A percentile compares a stretch with the other conserved stretches of the same genome.
Conservation (phyloP, 2,113 vertebrate genomes). For the Hystrix cristata region DNA sequence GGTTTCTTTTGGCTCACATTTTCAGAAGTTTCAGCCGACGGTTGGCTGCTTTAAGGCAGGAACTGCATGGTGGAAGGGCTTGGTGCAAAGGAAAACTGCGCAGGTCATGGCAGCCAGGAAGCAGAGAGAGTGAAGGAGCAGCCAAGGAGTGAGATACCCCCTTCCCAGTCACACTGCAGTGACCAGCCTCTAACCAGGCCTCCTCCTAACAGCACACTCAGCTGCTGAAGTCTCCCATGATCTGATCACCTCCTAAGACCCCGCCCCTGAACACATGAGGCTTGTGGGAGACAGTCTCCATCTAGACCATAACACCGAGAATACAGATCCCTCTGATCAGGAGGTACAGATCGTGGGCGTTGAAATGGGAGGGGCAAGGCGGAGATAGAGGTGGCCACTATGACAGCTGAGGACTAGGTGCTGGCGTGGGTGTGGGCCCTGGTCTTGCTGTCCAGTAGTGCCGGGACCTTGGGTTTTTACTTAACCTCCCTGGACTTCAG, state of each 20-base stretch:
- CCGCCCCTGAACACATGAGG: neutral
- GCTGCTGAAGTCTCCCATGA: neutral
- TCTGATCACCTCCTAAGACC: neutral
- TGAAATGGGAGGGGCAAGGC: neutral
- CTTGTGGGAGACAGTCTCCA: neutral
- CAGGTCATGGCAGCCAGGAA: neutral
- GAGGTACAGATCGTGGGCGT: rapidly evolving
- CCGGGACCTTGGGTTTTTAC: neutral
- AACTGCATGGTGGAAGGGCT: neutral
- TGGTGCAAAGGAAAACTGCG: neutral
- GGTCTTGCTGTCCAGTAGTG: neutral
- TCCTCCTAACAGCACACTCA: neutral
- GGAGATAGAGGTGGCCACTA: neutral
- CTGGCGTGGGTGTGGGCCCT: neutral
- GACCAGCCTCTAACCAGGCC: neutral
- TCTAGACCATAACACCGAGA: neutral
- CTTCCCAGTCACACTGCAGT: neutral
- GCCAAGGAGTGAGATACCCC: neutral
- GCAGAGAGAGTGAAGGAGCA: neutral
- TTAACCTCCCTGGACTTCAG: neutral
- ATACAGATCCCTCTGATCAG: neutral
- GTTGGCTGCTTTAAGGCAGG: neutral
- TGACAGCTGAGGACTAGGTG: neutral
- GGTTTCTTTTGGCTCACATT: neutral
- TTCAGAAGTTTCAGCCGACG: neutral